phyloP scores from a whole-genome alignment of 2,888 invertebrate species.

The Drosophila niveifrons region DNA sequence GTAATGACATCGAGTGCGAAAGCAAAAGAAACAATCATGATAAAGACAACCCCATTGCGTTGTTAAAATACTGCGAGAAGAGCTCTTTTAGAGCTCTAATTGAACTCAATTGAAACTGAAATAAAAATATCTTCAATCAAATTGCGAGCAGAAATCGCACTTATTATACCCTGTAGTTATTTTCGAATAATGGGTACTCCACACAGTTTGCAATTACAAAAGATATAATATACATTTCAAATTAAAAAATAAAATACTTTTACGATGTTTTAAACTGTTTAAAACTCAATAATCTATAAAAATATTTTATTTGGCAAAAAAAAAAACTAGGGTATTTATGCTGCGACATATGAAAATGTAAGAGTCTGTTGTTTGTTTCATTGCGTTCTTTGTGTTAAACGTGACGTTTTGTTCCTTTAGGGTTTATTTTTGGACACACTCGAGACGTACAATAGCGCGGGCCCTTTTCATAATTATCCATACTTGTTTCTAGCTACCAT shows the following conservation, averaged over 20 bases:
- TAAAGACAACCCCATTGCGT: constrained; percentile 45
- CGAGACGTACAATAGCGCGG: constrained; percentile 45
- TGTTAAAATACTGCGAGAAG: constrained; percentile 50
- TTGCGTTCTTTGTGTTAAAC: constrained; percentile 27
- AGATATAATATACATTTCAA: background rate
- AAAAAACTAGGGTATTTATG: constrained; percentile 14
- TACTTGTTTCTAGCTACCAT: constrained; percentile 14
- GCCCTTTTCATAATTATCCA: constrained; percentile 35
- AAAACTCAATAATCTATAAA: too few relatives aligned
- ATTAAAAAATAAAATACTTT: too few relatives aligned
- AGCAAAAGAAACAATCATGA: constrained; percentile 41
- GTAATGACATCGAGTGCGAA: constrained; percentile 44
- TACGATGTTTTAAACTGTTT: too few relatives aligned
- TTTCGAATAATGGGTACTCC: background rate
- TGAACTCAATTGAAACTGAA: constrained; percentile 74
- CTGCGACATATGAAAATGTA: background rate
- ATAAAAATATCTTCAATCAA: constrained; percentile 74
- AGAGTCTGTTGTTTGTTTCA: constrained; percentile 2
- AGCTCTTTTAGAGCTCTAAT: constrained; percentile 66
- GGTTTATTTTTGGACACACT: constrained; percentile 59
- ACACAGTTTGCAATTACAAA: background rate
- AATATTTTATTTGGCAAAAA: background rate
- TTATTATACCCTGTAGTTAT: constrained; percentile 39
- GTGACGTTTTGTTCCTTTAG: constrained; percentile 40
- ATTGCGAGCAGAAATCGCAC: constrained; percentile 33